Base-by-base conservation (phyloP, 2,888 invertebrate genomes). In the Eupithecia exiguata region DNA sequence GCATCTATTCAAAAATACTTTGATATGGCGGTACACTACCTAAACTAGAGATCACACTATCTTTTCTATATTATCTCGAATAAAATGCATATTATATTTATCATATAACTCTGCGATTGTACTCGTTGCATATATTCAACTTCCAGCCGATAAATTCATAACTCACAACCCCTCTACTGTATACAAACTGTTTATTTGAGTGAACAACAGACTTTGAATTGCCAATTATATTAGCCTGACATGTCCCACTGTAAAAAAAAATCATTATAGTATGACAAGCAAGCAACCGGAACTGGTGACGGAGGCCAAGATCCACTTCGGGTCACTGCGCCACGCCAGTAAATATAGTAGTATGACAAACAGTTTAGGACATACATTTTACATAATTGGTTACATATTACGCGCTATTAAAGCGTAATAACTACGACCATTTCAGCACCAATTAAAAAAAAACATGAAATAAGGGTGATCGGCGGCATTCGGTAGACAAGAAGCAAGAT, bases 161-260 rank as follows among this genome's bases (percentile, higher is more conserved):
- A 82, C 79, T 86, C 86, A 86, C 86, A 86, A 86, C 86, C 86
- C 80, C 65, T 77, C 84, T 84, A 84, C 84, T 71, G 75, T 78
- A 78, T 79, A 77, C 77, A 72, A 77, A 78, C 73, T 63, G 78
- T 80, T 77, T 81, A 82, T 80, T 82, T 71, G 61, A 78, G 65
- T 80, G 70, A 78, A 72, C 71, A 71, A 77, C 74, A 77, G 69
- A 74, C 77, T 75, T 76, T 70, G 25, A 69, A 36, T 35, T 63
- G 69, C 35, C 40, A 36, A 46, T 36, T 67, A 9, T 38, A 38
- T 14, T 66, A 36, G 35, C 16, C 9, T 18, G 66, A 58, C 5
- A 21, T 5, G 14, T 58, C 14, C 25, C 58, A 25, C 58, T 58
- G 25, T 58, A 53, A 2, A 53, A 53, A 21, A 5, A 21, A 53